These are phyloP conservation scores for Drepana arcuata DNA, from an alignment of 1,140 invertebrate genomes.

Conservation along the genomic window DNA sequence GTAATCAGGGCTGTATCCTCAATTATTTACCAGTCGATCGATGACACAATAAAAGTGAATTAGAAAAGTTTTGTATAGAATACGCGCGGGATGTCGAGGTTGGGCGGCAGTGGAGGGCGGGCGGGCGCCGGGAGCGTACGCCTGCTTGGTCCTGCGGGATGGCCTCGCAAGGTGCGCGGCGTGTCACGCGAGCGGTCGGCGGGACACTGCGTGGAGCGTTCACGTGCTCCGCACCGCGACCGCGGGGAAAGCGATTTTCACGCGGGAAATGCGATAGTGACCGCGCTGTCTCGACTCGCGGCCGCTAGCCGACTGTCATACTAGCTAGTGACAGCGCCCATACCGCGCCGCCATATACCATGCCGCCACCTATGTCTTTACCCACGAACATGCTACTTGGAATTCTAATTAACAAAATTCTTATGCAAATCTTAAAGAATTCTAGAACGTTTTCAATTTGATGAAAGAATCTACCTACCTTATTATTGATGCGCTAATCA, in stretches of 20 bases:
- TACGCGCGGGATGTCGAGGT: constrained; percentile 22
- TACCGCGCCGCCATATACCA: no score
- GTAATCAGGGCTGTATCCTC: constrained; percentile 32
- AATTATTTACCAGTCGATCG: constrained; percentile 46
- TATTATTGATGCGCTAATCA: no score
- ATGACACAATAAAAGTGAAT: constrained; percentile 33
- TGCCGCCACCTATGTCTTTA: no score
- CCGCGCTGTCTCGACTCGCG: constrained; percentile 53
- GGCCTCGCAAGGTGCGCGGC: constrained; percentile 36
- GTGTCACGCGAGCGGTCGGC: constrained; percentile 62
- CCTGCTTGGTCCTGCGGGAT: constrained; percentile 34
- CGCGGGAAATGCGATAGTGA: constrained; percentile 62
- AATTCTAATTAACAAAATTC: no score
- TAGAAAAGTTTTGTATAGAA: constrained; percentile 37
- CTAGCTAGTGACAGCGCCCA: constrained; percentile 4
- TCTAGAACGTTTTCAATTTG: no score
- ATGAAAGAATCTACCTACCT: no score
- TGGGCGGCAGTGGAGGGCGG: constrained; percentile 37
- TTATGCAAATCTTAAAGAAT: no score
- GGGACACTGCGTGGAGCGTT: constrained; percentile 66
- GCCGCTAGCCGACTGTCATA: constrained; percentile 42
- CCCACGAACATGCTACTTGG: no score
- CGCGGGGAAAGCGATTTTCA: constrained; percentile 68
- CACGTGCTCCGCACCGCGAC: constrained; percentile 50
- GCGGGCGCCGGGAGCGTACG: constrained; percentile 41